Conservation (phyloP, 2,888 invertebrate genomes). For the Drosophila imparisetae region DNA sequence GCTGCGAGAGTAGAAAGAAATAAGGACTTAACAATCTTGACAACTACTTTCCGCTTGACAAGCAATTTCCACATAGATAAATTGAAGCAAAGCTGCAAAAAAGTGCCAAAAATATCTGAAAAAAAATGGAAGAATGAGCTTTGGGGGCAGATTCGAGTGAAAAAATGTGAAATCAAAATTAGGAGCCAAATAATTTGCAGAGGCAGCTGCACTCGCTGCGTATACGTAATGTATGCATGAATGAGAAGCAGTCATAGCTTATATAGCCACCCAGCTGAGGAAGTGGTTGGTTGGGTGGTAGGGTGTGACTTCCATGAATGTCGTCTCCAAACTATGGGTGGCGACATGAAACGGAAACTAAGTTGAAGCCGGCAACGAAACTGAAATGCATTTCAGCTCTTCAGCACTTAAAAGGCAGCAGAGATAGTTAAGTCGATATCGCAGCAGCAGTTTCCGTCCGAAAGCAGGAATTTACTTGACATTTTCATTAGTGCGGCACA, state of each 20-base stretch:
- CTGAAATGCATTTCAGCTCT: constrained; percentile 67
- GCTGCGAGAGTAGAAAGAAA: constrained; percentile 65
- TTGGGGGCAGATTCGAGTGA: constrained; percentile 29
- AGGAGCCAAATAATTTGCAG: constrained; percentile 46
- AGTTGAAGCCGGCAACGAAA: constrained; percentile 60
- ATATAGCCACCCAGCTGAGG: constrained; percentile 1
- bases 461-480: constrained; percentile 84
- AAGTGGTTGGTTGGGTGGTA: neutral
- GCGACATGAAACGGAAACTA: constrained; percentile 76
- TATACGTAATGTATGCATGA: constrained; percentile 44
- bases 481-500: constrained; percentile 82
- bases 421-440: constrained; percentile 83
- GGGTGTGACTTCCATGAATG: constrained; percentile 7
- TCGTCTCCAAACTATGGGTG: constrained; percentile 26
- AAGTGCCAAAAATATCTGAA: constrained; percentile 20
- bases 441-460: constrained; percentile 80
- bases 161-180: constrained; percentile 35
- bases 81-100: constrained; percentile 57
- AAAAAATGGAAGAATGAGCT: constrained; percentile 1
- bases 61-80: constrained; percentile 83
- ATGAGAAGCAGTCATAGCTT: constrained; percentile 13
- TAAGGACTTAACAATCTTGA: constrained; percentile 84
- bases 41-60: constrained; percentile 85
- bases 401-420: constrained; percentile 62
- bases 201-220: constrained; percentile 37